These are phyloP conservation scores for Boloria euphrosyne DNA, from an alignment of 2,888 invertebrate genomes.

Conservation along the genomic window DNA sequence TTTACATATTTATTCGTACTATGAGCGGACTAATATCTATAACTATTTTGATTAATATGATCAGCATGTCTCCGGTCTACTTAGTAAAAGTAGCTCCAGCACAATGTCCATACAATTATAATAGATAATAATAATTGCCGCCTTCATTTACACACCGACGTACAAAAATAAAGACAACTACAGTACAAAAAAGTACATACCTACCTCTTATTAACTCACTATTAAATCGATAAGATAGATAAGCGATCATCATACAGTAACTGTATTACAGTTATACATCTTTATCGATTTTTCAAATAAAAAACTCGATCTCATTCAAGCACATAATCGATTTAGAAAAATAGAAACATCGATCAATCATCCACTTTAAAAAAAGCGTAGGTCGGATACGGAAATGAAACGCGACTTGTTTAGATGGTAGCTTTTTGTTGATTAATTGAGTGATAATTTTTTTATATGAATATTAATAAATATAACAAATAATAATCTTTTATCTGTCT, in stretches of 20 bases:
- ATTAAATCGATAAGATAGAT: constrained; percentile 70
- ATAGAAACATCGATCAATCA: constrained; percentile 78
- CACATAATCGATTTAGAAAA: constrained; percentile 69
- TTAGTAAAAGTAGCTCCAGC: neutral
- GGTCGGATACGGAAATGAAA: constrained; percentile 57
- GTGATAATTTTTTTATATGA: constrained; percentile 15
- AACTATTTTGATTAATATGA: too few relatives aligned
- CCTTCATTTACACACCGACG: neutral
- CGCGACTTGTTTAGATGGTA: constrained; percentile 39
- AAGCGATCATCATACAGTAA: constrained; percentile 80
- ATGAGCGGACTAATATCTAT: too few relatives aligned
- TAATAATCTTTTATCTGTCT: too few relatives aligned
- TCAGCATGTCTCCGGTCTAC: too few relatives aligned
- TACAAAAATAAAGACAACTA: constrained; percentile 29
- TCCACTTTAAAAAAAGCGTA: constrained; percentile 71
- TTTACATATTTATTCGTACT: too few relatives aligned
- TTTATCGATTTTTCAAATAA: constrained; percentile 76
- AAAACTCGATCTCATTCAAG: constrained; percentile 64
- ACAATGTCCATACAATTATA: neutral
- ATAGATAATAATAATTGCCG: neutral
- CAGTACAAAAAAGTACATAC: constrained; percentile 46
- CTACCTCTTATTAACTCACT: constrained; percentile 73
- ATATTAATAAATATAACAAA: neutral
- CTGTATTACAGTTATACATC: constrained; percentile 75
- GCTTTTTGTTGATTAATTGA: constrained; percentile 31